Conservation (phyloP, 2,113 vertebrate species). For the Gracilinanus agilis region DNA sequence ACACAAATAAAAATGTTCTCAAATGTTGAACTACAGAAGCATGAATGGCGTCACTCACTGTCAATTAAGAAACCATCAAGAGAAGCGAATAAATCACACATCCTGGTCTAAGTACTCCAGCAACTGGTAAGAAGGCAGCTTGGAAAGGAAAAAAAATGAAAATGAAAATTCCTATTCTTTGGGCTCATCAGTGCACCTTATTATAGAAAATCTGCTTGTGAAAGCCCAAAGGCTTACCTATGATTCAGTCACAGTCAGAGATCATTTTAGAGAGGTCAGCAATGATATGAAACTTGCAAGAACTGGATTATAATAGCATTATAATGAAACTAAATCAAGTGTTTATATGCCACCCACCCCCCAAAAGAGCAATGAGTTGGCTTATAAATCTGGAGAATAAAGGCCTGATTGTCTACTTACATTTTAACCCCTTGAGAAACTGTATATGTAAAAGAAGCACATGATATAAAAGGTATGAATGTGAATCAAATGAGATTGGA, state of each 20-base stretch:
- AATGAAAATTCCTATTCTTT: conserved; percentile 11
- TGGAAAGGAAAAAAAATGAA: not conserved
- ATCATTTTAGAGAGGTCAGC: not conserved
- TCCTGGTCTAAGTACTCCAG: not conserved
- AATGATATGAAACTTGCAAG: not conserved
- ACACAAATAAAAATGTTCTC: not conserved
- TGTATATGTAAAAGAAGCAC: not conserved
- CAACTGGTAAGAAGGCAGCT: not conserved
- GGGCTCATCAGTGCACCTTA: not conserved
- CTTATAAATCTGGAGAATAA: not conserved
- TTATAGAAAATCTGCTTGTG: not conserved
- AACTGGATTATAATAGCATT: not conserved
- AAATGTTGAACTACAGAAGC: not conserved
- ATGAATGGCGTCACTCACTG: not conserved
- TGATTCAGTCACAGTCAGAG: not conserved
- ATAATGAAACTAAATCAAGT: conserved; percentile 13
- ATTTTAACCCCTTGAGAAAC: not conserved
- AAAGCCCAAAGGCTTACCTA: not conserved
- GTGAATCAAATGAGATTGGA: not conserved
- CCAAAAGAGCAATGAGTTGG: not conserved
- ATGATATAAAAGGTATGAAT: not conserved
- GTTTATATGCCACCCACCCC: not conserved
- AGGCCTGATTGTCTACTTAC: not conserved
- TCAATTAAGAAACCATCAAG: not conserved
- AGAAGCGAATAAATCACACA: not conserved